Evolutionary conservation across 2,113 vertebrate species (phyloP).

Genomic region (Thalassoma bifasciatum): DNA sequence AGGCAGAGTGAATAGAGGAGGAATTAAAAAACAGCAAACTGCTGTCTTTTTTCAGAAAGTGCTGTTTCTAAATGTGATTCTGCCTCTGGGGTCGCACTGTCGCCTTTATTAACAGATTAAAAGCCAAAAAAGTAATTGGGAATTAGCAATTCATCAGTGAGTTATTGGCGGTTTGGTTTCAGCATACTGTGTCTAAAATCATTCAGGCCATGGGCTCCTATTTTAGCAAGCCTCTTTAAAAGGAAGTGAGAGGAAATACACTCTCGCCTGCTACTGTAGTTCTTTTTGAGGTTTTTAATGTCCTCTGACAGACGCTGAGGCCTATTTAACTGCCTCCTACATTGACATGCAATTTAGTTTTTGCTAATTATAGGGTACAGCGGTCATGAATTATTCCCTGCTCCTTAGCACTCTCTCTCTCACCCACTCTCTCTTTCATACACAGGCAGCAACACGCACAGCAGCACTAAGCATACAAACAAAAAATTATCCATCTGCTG

Average conservation of each 20-base stretch:
- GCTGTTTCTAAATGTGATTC: constrained; percentile 34
- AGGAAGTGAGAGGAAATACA: constrained; percentile 23
- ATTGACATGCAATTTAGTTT: constrained; percentile 78
- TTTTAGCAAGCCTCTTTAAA: constrained; percentile 45
- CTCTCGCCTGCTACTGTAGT: constrained; percentile 19
- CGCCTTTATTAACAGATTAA: constrained; percentile 55
- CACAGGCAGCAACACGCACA: constrained; percentile 41
- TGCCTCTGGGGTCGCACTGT: constrained; percentile 34
- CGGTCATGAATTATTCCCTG: constrained; percentile 77
- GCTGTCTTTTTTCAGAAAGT: constrained; percentile 29
- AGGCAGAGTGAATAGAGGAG: constrained; percentile 34
- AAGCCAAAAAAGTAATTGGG: constrained; percentile 59
- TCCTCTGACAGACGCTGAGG: constrained; percentile 65
- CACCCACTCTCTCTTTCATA: constrained; percentile 13
- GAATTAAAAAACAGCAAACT: constrained; percentile 35
- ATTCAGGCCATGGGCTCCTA: constrained; percentile 49
- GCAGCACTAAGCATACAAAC: constrained; percentile 50
- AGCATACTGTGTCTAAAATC: constrained; percentile 48
- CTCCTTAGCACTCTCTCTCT: constrained; percentile 50
- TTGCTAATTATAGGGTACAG: constrained; percentile 80
- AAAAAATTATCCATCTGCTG: constrained; percentile 66
- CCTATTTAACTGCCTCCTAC: constrained; percentile 70
- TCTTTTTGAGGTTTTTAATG: constrained; percentile 57
- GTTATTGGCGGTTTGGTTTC: constrained; percentile 54
- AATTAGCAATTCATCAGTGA: constrained; percentile 68